A percentile compares a stretch with the other conserved stretches of the same genome.
phyloP scores from a whole-genome alignment of 2,113 vertebrate species.

The Tetrax tetrax region DNA sequence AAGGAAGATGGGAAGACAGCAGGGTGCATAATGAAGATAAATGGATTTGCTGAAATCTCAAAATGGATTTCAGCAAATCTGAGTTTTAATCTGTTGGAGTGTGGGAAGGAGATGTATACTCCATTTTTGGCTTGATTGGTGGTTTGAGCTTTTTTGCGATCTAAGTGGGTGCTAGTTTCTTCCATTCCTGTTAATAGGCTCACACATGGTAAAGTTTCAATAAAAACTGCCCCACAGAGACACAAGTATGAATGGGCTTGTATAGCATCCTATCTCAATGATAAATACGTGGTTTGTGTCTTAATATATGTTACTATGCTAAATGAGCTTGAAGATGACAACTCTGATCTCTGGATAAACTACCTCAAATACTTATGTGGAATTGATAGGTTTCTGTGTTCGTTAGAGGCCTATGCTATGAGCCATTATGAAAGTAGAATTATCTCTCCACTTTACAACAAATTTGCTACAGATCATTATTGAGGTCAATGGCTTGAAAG shows the following conservation, averaged over 20 bases:
- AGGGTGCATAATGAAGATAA: background rate
- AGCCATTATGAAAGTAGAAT: background rate
- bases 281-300: background rate
- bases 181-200: background rate
- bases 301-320: background rate
- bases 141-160: background rate
- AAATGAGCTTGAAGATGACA: background rate
- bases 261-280: background rate
- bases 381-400: background rate
- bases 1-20: background rate
- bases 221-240: background rate
- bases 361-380: background rate
- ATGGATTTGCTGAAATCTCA: slow-evolving; percentile 8
- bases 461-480: background rate
- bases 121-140: background rate
- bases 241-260: background rate
- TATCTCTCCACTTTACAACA: background rate
- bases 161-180: background rate
- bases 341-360: background rate
- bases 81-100: background rate
- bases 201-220: background rate
- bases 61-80: slow-evolving; percentile 6
- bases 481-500: background rate
- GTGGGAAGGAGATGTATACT: slow-evolving; percentile 12
- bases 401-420: background rate